phyloP scores from a whole-genome alignment of 1,140 invertebrate genomes.

The Pachypeltis micranthus region DNA sequence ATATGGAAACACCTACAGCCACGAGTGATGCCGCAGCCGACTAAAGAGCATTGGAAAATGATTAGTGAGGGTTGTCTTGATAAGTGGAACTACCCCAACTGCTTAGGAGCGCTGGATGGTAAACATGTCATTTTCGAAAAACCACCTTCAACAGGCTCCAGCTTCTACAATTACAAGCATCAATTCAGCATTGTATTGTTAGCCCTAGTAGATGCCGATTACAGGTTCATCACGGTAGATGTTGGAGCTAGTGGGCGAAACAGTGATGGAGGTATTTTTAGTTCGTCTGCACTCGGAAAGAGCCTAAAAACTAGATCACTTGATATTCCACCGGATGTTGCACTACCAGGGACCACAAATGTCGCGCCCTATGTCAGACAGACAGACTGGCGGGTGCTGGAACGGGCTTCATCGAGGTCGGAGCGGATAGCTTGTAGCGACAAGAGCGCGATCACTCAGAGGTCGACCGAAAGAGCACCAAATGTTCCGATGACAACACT shows the following conservation, averaged over 20 bases:
- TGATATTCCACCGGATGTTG: neutral
- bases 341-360: neutral
- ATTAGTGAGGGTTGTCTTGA: constrained; percentile 24
- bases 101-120: constrained; percentile 37
- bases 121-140: constrained; percentile 38
- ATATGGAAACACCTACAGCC: constrained; percentile 17
- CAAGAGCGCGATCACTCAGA: no score
- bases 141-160: constrained; percentile 34
- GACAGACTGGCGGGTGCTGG: no score
- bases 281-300: neutral
- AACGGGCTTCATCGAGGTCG: no score
- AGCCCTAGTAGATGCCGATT: constrained; percentile 33
- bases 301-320: neutral
- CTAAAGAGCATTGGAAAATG: constrained; percentile 25
- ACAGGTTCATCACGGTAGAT: constrained; percentile 31
- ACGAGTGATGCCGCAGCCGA: constrained; percentile 19
- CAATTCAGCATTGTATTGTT: constrained; percentile 30
- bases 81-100: constrained; percentile 31
- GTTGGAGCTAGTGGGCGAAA: constrained; percentile 29
- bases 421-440: no score
- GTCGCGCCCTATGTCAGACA: neutral
- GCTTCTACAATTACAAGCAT: constrained; percentile 38
- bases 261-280: constrained; percentile 32
- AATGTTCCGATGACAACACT: no score
- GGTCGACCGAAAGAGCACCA: no score